Conservation (phyloP, 2,113 vertebrate genomes). For the Steatornis caripensis region DNA sequence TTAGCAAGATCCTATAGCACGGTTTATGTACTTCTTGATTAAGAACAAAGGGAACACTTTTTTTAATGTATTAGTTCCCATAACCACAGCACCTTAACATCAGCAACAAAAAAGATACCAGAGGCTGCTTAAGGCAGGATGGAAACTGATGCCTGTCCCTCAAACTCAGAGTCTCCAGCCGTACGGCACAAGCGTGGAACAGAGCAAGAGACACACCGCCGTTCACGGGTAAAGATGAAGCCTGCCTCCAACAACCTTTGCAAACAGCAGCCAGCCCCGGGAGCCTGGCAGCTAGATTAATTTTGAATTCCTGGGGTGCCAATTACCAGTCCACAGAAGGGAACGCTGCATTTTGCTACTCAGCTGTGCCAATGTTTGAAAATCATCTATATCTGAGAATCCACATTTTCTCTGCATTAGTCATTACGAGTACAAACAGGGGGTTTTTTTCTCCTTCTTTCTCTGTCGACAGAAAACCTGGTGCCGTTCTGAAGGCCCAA, state of each 20-base stretch:
- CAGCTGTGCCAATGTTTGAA: conserved; percentile 33
- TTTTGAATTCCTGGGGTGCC: conserved; percentile 3
- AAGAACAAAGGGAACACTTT: neutral
- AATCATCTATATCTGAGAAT: neutral
- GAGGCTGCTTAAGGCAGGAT: neutral
- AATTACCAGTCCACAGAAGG: conserved; percentile 8
- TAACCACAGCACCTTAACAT: neutral
- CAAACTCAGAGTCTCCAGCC: neutral
- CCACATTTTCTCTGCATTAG: neutral
- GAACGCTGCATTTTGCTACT: neutral
- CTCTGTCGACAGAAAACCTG: neutral
- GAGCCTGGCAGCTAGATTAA: neutral
- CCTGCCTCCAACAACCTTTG: neutral
- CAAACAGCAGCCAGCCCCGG: neutral
- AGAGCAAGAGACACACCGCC: neutral
- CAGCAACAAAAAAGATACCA: neutral
- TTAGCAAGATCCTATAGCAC: neutral
- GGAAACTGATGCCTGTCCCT: accelerated
- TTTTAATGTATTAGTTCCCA: neutral
- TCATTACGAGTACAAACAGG: neutral
- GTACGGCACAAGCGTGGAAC: neutral
- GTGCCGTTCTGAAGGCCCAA: neutral
- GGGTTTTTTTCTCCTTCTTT: neutral
- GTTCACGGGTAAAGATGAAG: neutral
- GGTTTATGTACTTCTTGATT: neutral